These are phyloP conservation scores for Poeciliopsis infans DNA, from an alignment of 2,797 vertebrate genomes.

Conservation along the genomic window DNA sequence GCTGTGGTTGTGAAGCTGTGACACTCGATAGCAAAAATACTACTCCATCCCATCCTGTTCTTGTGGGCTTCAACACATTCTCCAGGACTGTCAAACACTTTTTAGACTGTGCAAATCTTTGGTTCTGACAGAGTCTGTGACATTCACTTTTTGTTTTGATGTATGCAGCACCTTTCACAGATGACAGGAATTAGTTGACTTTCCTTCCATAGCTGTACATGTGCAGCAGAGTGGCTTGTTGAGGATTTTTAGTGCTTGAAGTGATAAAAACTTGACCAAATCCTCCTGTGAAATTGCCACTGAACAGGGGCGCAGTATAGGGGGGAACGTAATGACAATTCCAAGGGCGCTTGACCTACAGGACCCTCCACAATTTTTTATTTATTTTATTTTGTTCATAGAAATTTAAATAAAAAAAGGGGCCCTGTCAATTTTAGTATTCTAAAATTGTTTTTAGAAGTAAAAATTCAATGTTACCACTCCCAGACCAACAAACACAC, in stretches of 20 bases:
- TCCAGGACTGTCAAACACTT: conserved; percentile 62
- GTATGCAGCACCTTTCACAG: conserved; percentile 38
- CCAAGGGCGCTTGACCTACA: too few relatives aligned
- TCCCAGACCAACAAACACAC: too few relatives aligned
- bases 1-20: conserved; percentile 35
- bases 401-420: too few relatives aligned
- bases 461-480: too few relatives aligned
- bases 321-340: too few relatives aligned
- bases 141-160: conserved; percentile 23
- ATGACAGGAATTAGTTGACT: conserved; percentile 24
- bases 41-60: conserved; percentile 52
- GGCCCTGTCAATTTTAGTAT: too few relatives aligned
- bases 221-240: conserved; percentile 6
- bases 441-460: too few relatives aligned
- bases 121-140: conserved; percentile 42
- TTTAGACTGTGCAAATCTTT: conserved; percentile 41
- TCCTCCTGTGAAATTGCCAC: conserved; percentile 4
- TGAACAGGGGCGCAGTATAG: neutral
- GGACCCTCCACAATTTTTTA: too few relatives aligned
- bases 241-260: conserved; percentile 28
- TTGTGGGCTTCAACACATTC: conserved; percentile 50
- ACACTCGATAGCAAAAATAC: conserved; percentile 44
- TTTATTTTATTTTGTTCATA: too few relatives aligned
- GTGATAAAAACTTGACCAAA: conserved; percentile 25
- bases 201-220: conserved; percentile 19